Conservation (phyloP, 2,113 vertebrate species). For the Pelobates fuscus region DNA sequence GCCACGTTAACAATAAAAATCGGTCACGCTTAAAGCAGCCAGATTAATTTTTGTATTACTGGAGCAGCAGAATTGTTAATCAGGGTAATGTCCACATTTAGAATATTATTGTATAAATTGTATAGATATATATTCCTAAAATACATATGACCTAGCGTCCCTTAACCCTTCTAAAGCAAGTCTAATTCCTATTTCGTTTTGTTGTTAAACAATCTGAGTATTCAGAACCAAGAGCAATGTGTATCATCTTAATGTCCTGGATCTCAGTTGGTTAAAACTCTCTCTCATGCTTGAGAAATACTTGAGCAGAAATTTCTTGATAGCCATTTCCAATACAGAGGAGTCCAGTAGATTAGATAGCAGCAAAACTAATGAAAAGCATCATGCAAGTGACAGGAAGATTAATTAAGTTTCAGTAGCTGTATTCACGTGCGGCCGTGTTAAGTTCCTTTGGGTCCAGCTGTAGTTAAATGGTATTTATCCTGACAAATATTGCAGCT, state of each 20-base stretch:
- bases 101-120: no score
- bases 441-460: slow-evolving; percentile 77
- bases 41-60: no score
- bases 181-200: no score
- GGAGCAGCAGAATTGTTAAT: no score
- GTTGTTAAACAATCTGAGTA: no score
- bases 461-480: slow-evolving; percentile 82
- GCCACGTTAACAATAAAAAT: no score
- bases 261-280: background rate
- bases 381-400: slow-evolving; percentile 91
- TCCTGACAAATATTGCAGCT: slow-evolving; percentile 88
- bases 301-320: slow-evolving; percentile 58
- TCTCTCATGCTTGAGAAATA: slow-evolving; percentile 49
- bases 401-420: slow-evolving; percentile 92
- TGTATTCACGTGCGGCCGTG: slow-evolving; percentile 66
- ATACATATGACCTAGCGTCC: no score
- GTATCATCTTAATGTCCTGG: background rate
- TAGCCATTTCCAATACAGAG: slow-evolving; percentile 67
- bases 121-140: no score
- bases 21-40: no score
- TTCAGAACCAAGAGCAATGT: no score
- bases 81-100: no score
- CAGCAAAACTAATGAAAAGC: slow-evolving; percentile 90
- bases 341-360: slow-evolving; percentile 85
- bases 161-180: no score